phyloP scores from a whole-genome alignment of 2,113 vertebrate species.

The Piaya cayana region DNA sequence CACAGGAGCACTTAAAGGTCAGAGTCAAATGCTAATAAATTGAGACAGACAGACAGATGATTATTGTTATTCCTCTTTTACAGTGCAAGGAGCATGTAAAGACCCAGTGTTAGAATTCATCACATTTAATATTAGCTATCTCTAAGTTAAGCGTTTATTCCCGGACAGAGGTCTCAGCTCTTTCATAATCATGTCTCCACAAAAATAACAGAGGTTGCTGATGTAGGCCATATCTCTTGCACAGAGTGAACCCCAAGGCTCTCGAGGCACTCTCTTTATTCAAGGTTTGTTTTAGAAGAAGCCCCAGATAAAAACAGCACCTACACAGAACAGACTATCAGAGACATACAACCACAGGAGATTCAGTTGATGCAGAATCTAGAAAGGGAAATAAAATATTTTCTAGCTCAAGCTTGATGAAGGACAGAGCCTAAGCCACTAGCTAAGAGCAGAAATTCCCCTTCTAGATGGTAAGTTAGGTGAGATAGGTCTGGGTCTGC shows the following conservation, averaged over 20 bases:
- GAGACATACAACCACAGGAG: neutral
- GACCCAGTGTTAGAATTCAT: neutral
- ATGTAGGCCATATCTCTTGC: neutral
- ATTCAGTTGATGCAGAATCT: neutral
- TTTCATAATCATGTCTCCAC: neutral
- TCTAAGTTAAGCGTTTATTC: neutral
- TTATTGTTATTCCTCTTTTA: neutral
- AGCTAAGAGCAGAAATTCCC: neutral
- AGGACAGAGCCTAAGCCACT: neutral
- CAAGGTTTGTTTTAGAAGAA: neutral
- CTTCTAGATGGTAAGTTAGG: neutral
- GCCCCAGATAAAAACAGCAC: neutral
- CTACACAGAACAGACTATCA: neutral
- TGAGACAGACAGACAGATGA: accelerated
- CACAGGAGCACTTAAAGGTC: neutral
- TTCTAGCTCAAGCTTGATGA: neutral
- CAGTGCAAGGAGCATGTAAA: neutral
- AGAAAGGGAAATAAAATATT: neutral
- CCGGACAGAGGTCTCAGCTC: neutral
- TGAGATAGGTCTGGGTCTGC: neutral
- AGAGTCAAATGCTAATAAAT: neutral
- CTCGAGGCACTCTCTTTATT: neutral
- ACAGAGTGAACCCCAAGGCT: neutral
- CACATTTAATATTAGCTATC: neutral
- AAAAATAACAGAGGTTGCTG: neutral